Evolutionary conservation across 2,113 vertebrate species (phyloP).

Genomic region (Corydoras maculifer): DNA sequence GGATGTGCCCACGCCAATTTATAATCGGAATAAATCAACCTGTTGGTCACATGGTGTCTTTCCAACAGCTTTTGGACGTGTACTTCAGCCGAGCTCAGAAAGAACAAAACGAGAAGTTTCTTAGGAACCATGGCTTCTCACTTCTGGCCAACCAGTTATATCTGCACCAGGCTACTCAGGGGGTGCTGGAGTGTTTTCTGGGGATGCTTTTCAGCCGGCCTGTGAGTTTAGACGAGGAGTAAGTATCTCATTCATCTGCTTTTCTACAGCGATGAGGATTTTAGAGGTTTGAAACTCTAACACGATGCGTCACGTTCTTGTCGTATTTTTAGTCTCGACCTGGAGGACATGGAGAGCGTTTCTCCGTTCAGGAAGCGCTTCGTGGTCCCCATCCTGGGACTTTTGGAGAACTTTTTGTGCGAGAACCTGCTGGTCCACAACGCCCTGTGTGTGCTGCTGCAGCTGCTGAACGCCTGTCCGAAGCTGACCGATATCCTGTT

Average conservation of each 20-base stretch:
- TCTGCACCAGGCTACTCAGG: conserved; percentile 85
- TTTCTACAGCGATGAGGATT: too few relatives aligned
- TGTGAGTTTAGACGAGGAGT: conserved; percentile 90
- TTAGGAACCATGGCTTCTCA: conserved; percentile 94
- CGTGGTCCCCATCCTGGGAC: conserved; percentile 85
- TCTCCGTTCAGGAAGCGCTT: conserved; percentile 88
- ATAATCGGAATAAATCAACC: too few relatives aligned
- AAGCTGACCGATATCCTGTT: conserved; percentile 92
- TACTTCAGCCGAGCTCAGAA: conserved; percentile 90
- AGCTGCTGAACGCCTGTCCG: conserved; percentile 88
- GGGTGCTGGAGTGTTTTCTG: conserved; percentile 84
- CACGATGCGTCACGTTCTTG: not conserved
- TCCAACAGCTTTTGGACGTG: conserved; percentile 80
- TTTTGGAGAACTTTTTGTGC: conserved; percentile 90
- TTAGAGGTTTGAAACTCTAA: conserved; percentile 51
- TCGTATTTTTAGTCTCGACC: conserved; percentile 70
- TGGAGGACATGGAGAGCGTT: conserved; percentile 84
- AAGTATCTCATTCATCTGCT: conserved; percentile 47
- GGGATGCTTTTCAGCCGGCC: conserved; percentile 86
- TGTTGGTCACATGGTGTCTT: too few relatives aligned
- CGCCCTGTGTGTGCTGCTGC: conserved; percentile 82
- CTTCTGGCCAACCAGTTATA: conserved; percentile 95
- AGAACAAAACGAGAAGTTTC: conserved; percentile 93
- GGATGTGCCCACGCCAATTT: too few relatives aligned
- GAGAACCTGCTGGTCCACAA: conserved; percentile 87